These are phyloP conservation scores for Sciurus niger DNA, from an alignment of 2,113 vertebrate genomes.

Conservation along the genomic window DNA sequence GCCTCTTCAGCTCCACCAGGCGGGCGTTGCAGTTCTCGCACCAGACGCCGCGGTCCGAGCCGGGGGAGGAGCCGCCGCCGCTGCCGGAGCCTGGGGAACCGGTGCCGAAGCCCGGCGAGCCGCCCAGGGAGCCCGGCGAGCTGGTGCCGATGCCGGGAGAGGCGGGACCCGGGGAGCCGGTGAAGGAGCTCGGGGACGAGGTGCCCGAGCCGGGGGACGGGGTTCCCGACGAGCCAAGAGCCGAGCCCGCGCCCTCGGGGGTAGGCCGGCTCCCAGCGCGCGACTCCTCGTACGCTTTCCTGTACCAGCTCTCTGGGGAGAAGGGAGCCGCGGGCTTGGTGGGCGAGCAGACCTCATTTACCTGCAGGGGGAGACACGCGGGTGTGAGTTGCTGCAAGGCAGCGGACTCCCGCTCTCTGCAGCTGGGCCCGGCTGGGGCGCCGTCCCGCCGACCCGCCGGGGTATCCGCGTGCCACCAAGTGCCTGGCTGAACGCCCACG, in stretches of 20 bases:
- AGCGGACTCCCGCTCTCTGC: not conserved
- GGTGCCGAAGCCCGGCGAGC: conserved; percentile 97
- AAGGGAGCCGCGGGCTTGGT: conserved; percentile 94
- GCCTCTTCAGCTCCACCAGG: conserved; percentile 97
- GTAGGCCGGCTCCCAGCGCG: conserved; percentile 91
- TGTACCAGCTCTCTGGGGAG: conserved; percentile 97
- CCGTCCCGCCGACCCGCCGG: not conserved
- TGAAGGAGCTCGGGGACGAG: conserved; percentile 96
- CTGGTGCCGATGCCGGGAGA: conserved; percentile 96
- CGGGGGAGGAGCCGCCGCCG: conserved; percentile 96
- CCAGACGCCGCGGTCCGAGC: conserved; percentile 96
- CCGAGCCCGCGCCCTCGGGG: conserved; percentile 96
- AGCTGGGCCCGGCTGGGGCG: not conserved
- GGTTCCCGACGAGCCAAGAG: conserved; percentile 96
- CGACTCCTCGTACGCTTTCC: conserved; percentile 95
- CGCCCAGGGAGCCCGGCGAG: conserved; percentile 96
- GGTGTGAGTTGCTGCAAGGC: not conserved
- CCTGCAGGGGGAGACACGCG: conserved; percentile 87
- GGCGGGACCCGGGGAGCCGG: conserved; percentile 94
- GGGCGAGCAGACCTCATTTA: conserved; percentile 94
- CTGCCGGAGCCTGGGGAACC: conserved; percentile 98
- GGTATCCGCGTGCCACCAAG: not conserved
- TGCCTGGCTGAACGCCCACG: not conserved
- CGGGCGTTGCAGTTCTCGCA: conserved; percentile 97
- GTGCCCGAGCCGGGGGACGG: conserved; percentile 96